Evolutionary conservation across 2,113 vertebrate species (phyloP).

Genomic region (Trochalopteron elliotii): DNA sequence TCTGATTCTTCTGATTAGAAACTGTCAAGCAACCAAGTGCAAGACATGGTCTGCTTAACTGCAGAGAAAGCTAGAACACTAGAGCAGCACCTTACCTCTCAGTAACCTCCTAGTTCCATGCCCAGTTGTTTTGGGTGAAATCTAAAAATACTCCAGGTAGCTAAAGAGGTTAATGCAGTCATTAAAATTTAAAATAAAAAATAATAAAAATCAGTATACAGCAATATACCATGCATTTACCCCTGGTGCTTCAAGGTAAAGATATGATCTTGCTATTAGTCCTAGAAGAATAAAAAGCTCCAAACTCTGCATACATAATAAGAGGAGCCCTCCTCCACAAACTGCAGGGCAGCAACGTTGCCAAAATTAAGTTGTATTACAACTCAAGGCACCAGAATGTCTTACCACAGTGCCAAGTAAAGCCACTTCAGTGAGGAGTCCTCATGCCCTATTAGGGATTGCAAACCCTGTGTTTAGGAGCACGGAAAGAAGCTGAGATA

Average conservation of each 20-base stretch:
- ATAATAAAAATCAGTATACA: not conserved
- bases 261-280: not conserved
- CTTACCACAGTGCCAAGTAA: not conserved
- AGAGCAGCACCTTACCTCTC: not conserved
- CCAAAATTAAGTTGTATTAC: not conserved
- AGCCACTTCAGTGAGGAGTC: not conserved
- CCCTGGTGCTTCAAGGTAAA: not conserved
- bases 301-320: not conserved
- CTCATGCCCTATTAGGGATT: not conserved
- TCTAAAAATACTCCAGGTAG: not conserved
- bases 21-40: not conserved
- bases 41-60: not conserved
- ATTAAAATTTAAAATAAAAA: not conserved
- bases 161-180: not conserved
- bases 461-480: conserved; percentile 14
- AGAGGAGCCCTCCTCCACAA: not conserved
- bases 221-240: not conserved
- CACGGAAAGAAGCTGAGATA: not conserved
- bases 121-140: not conserved
- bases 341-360: fast-evolving
- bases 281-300: not conserved
- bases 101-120: not conserved
- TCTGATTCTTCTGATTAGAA: not conserved
- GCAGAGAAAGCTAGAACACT: not conserved
- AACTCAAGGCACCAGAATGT: not conserved